Conservation (phyloP, 1,140 invertebrate species). For the Caenorhabditis briggsae region DNA sequence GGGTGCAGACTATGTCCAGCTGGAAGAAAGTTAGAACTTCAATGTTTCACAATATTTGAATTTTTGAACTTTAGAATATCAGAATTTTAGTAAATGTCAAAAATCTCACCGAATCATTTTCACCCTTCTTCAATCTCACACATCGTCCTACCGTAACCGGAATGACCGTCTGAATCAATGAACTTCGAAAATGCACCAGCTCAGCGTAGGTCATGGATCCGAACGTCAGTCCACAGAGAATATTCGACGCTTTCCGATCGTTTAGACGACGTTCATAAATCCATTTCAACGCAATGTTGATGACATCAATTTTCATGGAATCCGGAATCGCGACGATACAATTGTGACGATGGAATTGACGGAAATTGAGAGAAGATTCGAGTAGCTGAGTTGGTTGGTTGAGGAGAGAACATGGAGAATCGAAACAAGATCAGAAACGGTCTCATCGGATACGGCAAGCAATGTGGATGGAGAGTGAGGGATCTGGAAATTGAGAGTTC, state of each 20-base stretch:
- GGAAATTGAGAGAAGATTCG: background rate
- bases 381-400: background rate
- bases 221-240: slow-evolving; percentile 4
- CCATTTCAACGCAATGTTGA: slow-evolving; percentile 42
- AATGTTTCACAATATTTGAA: too few relatives aligned
- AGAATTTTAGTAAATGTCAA: too few relatives aligned
- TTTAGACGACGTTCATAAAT: slow-evolving; percentile 32
- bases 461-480: slow-evolving; percentile 30
- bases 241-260: slow-evolving; percentile 4
- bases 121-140: slow-evolving; percentile 9
- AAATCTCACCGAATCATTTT: slow-evolving; percentile 4
- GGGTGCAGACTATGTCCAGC: slow-evolving; percentile 21
- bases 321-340: background rate
- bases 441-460: slow-evolving; percentile 3
- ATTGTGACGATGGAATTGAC: slow-evolving; percentile 7
- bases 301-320: background rate
- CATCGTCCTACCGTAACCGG: slow-evolving; percentile 30
- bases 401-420: slow-evolving; percentile 1
- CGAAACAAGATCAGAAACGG: slow-evolving; percentile 1
- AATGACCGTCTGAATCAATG: slow-evolving; percentile 29
- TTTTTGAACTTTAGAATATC: too few relatives aligned
- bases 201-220: slow-evolving; percentile 25
- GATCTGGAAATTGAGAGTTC: background rate
- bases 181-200: background rate
- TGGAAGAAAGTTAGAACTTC: background rate